Percentiles rank a stretch among this genome's conserved stretches.
Evolutionary conservation across 2,888 invertebrate genomes (phyloP).

Genomic region (Ectropis crepuscularia): DNA sequence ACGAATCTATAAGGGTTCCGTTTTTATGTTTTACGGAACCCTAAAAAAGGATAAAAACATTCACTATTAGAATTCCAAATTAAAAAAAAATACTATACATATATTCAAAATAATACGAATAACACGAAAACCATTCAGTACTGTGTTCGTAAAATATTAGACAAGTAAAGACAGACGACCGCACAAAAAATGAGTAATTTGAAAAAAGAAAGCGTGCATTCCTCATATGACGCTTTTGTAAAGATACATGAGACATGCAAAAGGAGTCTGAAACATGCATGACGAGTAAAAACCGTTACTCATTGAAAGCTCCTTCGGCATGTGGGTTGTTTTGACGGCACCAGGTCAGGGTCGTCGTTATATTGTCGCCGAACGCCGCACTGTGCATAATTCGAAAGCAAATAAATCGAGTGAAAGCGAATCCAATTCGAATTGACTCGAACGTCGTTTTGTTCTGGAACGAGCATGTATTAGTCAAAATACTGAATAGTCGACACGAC

Average conservation of each 20-base stretch:
- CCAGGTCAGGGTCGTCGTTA: slow-evolving; percentile 22
- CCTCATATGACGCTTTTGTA: slow-evolving; percentile 2
- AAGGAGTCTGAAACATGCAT: slow-evolving; percentile 19
- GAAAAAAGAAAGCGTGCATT: slow-evolving; percentile 14
- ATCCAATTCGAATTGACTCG: slow-evolving; percentile 7
- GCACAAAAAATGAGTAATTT: slow-evolving; percentile 9
- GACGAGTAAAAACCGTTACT: slow-evolving; percentile 23
- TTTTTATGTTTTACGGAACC: too few relatives aligned
- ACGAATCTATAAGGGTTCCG: too few relatives aligned
- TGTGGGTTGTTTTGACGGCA: slow-evolving; percentile 20
- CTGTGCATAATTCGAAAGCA: slow-evolving; percentile 15
- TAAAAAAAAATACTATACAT: too few relatives aligned
- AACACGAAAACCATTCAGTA: too few relatives aligned
- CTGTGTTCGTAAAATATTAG: too few relatives aligned
- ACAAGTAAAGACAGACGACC: neutral
- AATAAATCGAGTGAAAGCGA: slow-evolving; percentile 24
- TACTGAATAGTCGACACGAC: slow-evolving; percentile 3
- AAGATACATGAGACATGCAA: slow-evolving; percentile 11
- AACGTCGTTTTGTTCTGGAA: slow-evolving; percentile 10
- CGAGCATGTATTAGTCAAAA: slow-evolving; percentile 11
- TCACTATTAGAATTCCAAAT: too few relatives aligned
- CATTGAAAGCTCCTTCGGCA: slow-evolving; percentile 22
- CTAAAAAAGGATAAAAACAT: too few relatives aligned
- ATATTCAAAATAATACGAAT: too few relatives aligned
- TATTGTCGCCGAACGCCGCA: slow-evolving; percentile 18